A percentile compares a stretch with the other conserved stretches of the same genome.
Conservation (phyloP, 2,113 vertebrate genomes). For the Dinomys branickii region DNA sequence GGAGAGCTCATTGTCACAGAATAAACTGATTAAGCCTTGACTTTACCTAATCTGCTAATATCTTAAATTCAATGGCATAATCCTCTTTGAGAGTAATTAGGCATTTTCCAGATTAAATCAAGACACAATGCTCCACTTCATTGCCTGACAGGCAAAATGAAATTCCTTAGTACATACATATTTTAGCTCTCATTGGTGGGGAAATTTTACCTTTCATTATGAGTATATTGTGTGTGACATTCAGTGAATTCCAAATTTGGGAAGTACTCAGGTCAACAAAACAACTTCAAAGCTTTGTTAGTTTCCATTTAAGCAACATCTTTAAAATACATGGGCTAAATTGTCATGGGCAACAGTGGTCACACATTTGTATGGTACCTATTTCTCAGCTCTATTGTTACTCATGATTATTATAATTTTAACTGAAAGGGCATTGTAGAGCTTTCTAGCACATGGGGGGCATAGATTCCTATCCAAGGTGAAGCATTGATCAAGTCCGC, state of each 20-base stretch:
- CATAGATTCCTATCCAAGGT: constrained; percentile 85
- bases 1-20: not conserved
- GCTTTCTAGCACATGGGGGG: constrained; percentile 61
- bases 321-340: constrained; percentile 30
- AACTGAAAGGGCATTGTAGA: constrained; percentile 77
- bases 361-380: constrained; percentile 33
- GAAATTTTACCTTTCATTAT: constrained; percentile 27
- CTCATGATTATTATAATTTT: constrained; percentile 82
- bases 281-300: not conserved
- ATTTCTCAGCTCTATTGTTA: constrained; percentile 69
- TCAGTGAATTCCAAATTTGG: constrained; percentile 1
- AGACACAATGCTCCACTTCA: not conserved
- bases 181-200: not conserved
- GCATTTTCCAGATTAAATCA: constrained; percentile 45
- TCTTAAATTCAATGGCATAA: not conserved
- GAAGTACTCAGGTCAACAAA: constrained; percentile 26
- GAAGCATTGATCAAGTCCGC: constrained; percentile 87
- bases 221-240: not conserved
- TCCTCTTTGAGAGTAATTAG: not conserved
- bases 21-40: not conserved
- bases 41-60: not conserved
- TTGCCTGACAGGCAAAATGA: not conserved
- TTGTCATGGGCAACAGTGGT: not conserved
- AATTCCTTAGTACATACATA: not conserved
- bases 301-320: not conserved